Conservation (phyloP, 2,113 vertebrate species). For the Callospermophilus lateralis region DNA sequence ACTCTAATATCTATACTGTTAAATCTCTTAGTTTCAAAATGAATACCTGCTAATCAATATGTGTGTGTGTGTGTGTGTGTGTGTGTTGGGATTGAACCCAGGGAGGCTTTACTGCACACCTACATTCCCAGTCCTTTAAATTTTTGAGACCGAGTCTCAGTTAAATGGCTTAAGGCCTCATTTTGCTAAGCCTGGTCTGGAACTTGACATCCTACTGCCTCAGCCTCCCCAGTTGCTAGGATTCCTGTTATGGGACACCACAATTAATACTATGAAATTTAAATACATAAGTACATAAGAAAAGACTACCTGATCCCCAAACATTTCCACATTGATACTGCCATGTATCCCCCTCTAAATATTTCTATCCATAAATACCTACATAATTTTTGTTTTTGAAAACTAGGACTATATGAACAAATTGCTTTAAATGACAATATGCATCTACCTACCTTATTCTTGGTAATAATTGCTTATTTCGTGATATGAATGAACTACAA, state of each 20-base stretch:
- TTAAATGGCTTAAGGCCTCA: no score
- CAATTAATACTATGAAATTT: constrained; percentile 8
- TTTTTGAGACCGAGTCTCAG: no score
- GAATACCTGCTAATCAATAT: not conserved
- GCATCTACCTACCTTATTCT: constrained; percentile 4
- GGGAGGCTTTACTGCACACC: no score
- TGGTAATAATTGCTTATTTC: constrained; percentile 40
- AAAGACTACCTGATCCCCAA: not conserved
- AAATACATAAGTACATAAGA: constrained; percentile 12
- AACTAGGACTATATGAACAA: not conserved
- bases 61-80: no score
- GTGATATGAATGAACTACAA: not conserved
- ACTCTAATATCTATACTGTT: not conserved
- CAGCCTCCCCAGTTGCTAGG: no score
- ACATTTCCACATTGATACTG: not conserved
- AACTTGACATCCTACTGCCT: no score
- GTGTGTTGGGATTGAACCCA: no score
- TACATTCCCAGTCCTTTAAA: no score
- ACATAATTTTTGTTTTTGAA: not conserved
- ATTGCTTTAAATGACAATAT: constrained; percentile 21
- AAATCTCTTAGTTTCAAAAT: constrained; percentile 27
- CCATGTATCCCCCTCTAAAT: not conserved
- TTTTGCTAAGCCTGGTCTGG: no score
- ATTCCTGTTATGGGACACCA: no score
- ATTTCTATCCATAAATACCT: constrained; percentile 23